Conservation (phyloP, 2,888 invertebrate genomes). For the Taphrorychus bicolor region DNA sequence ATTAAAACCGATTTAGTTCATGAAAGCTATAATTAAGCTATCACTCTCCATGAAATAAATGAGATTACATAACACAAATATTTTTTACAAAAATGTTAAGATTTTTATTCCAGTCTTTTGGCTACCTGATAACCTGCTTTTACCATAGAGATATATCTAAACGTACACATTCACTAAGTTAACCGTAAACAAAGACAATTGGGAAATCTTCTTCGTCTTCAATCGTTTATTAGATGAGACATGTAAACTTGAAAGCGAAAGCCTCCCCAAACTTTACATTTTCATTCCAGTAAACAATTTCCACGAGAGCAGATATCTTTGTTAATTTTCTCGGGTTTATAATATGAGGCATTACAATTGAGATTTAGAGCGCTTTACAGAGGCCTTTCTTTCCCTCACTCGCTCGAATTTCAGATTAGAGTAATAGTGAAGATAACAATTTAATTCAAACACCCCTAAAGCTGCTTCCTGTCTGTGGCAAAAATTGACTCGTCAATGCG, state of each 20-base stretch:
- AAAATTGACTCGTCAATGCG: slow-evolving; percentile 21
- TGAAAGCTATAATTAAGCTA: not conserved
- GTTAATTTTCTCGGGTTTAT: not conserved
- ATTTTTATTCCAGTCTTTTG: not conserved
- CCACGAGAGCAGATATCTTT: not conserved
- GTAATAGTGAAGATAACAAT: not conserved
- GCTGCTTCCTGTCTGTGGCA: not conserved
- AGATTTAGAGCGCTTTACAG: not conserved
- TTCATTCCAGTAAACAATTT: not conserved
- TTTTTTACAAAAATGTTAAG: not conserved
- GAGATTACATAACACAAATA: not conserved
- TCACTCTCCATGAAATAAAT: not conserved
- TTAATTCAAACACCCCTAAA: not conserved
- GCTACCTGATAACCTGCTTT: too few relatives aligned
- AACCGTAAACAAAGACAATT: not conserved
- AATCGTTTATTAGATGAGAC: too few relatives aligned
- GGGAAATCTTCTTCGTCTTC: not conserved
- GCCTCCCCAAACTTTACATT: not conserved
- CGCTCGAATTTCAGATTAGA: not conserved
- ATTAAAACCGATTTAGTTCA: not conserved
- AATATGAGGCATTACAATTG: not conserved
- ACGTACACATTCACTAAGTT: too few relatives aligned
- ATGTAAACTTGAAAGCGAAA: not conserved
- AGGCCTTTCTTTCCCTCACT: not conserved
- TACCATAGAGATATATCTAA: too few relatives aligned